Evolutionary conservation across 2,888 invertebrate species (phyloP).

Genomic region (Apotomis capreana): DNA sequence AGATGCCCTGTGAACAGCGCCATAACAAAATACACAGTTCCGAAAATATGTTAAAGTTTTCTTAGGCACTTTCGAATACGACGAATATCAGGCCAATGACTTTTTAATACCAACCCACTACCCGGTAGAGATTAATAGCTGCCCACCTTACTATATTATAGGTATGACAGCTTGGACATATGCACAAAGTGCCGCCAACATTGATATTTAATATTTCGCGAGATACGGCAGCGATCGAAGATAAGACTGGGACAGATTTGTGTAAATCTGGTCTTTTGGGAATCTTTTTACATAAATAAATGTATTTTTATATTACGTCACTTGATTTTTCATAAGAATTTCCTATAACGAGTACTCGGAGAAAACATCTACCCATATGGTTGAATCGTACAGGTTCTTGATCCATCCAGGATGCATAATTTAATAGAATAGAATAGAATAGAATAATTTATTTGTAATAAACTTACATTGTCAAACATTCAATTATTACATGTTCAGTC

Average conservation of each 20-base stretch:
- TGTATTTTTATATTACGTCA: too few species aligned
- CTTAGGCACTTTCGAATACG: not conserved
- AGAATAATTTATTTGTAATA: too few species aligned
- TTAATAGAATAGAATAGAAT: too few species aligned
- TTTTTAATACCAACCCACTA: constrained; percentile 24
- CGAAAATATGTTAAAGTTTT: not conserved
- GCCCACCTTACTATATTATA: constrained; percentile 45
- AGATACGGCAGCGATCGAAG: constrained; percentile 52
- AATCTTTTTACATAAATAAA: too few species aligned
- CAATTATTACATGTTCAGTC: too few species aligned
- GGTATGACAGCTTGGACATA: constrained; percentile 44
- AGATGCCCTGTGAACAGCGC: too few species aligned
- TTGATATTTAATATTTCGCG: constrained; percentile 58
- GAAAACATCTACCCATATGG: too few species aligned
- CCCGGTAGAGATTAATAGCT: constrained; percentile 32
- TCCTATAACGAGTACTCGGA: too few species aligned
- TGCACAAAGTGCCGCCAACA: constrained; percentile 46
- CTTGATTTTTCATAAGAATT: too few species aligned
- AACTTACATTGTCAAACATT: too few species aligned
- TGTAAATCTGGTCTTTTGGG: constrained; percentile 44
- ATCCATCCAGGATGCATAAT: too few species aligned
- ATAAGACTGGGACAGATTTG: constrained; percentile 57
- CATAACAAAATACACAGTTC: not conserved
- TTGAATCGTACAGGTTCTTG: too few species aligned
- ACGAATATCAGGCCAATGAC: constrained; percentile 19